A percentile compares a stretch with the other conserved stretches of the same genome.
These are phyloP conservation scores for Neoniphon sammara DNA, from an alignment of 2,797 vertebrate genomes.

Conservation along the genomic window DNA sequence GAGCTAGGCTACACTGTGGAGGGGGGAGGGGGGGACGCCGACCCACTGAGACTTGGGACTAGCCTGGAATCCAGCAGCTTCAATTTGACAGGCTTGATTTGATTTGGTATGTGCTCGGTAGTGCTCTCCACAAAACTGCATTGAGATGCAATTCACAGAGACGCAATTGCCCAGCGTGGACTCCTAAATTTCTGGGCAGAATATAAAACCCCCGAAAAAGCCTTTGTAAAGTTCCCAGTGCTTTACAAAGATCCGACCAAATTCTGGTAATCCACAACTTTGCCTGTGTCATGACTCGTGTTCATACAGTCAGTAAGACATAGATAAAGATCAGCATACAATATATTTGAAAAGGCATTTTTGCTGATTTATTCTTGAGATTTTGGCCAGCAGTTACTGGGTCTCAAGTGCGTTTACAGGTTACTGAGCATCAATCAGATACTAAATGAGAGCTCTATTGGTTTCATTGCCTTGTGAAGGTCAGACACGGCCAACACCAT, in stretches of 20 bases:
- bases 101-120: conserved; percentile 51
- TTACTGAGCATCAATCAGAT: not conserved
- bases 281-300: not conserved
- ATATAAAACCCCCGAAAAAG: conserved; percentile 39
- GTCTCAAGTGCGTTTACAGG: not conserved
- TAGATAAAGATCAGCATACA: conserved; percentile 9
- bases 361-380: not conserved
- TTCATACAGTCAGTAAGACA: conserved; percentile 17
- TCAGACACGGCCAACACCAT: not conserved
- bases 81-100: conserved; percentile 66
- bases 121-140: conserved; percentile 49
- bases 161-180: conserved; percentile 1
- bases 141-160: conserved; percentile 50
- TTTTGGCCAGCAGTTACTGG: not conserved
- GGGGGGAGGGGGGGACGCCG: conserved; percentile 17
- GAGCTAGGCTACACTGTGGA: conserved; percentile 33
- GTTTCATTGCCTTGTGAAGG: conserved; percentile 14
- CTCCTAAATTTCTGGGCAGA: conserved; percentile 44
- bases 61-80: conserved; percentile 54
- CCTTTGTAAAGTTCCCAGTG: conserved; percentile 43
- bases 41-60: conserved; percentile 39
- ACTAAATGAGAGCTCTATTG: not conserved
- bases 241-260: conserved; percentile 24
- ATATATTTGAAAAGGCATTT: conserved; percentile 14
- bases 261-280: conserved; percentile 37